These are phyloP conservation scores for Hippocampus abdominalis DNA, from an alignment of 2,113 vertebrate genomes.

Conservation along the genomic window DNA sequence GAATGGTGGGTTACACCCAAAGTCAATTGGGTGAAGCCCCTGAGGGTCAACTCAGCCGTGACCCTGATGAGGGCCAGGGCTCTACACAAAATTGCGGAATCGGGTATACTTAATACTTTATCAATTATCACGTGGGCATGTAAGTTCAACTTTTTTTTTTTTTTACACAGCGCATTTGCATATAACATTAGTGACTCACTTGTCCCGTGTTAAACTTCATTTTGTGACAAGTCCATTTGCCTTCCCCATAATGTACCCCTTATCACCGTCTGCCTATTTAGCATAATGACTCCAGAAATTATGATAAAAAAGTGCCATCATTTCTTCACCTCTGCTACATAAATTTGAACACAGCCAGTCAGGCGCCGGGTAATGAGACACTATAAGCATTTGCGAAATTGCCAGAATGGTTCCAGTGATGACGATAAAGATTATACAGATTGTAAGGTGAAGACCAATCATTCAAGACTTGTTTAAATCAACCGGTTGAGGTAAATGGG, in stretches of 20 bases:
- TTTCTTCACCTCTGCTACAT: slow-evolving; percentile 40
- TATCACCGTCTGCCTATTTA: slow-evolving; percentile 41
- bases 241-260: slow-evolving; percentile 20
- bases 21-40: neutral
- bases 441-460: slow-evolving; percentile 43
- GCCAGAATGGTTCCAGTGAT: slow-evolving; percentile 51
- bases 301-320: slow-evolving; percentile 41
- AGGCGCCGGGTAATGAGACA: slow-evolving; percentile 26
- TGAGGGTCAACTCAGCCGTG: neutral
- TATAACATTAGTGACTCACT: slow-evolving; percentile 8
- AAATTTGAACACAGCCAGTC: slow-evolving; percentile 24
- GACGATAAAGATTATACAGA: slow-evolving; percentile 53
- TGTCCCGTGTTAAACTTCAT: slow-evolving; percentile 27
- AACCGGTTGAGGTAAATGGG: neutral
- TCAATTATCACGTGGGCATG: neutral
- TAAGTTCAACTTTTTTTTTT: slow-evolving; percentile 1
- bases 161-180: neutral
- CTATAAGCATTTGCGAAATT: slow-evolving; percentile 42
- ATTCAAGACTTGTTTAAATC: slow-evolving; percentile 34
- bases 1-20: neutral
- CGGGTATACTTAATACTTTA: neutral
- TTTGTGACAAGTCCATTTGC: slow-evolving; percentile 14
- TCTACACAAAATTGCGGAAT: neutral
- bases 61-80: neutral
- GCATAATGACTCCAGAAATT: slow-evolving; percentile 42